phyloP scores from a whole-genome alignment of 2,797 vertebrate species.

The Microctenopoma steveboyesi region DNA sequence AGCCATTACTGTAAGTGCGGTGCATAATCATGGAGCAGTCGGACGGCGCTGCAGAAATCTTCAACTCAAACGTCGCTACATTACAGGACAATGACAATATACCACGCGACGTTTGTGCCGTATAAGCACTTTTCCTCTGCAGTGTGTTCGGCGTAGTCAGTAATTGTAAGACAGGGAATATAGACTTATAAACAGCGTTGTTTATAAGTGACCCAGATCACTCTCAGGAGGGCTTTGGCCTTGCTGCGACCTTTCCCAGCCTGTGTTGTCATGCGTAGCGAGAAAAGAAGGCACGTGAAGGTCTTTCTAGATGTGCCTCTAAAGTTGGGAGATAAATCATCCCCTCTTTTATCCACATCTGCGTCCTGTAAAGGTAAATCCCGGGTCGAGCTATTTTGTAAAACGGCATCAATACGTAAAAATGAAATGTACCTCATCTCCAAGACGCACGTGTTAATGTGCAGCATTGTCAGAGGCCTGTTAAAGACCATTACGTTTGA shows the following conservation, averaged over 20 bases:
- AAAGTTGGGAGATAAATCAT: constrained; percentile 51
- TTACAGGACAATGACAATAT: constrained; percentile 43
- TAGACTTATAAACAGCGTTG: constrained; percentile 63
- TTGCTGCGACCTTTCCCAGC: constrained; percentile 59
- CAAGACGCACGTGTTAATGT: constrained; percentile 7
- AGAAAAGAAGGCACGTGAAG: constrained; percentile 26
- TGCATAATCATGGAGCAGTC: constrained; percentile 39
- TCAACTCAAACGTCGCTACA: constrained; percentile 68
- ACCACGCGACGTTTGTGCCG: constrained; percentile 19
- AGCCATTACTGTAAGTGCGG: constrained; percentile 70
- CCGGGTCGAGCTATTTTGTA: constrained; percentile 48
- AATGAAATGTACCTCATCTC: constrained; percentile 24
- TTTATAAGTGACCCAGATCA: constrained; percentile 66
- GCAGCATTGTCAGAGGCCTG: constrained; percentile 41
- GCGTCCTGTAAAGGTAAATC: constrained; percentile 56
- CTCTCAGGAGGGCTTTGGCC: constrained; percentile 59
- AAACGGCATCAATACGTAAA: constrained; percentile 10
- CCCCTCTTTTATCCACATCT: constrained; percentile 58
- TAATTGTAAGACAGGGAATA: constrained; percentile 52
- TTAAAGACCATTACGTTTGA: constrained; percentile 34
- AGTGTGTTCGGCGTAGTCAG: neutral
- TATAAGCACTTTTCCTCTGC: constrained; percentile 51
- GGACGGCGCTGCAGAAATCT: constrained; percentile 57
- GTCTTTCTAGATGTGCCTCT: constrained; percentile 29
- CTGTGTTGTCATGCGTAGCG: constrained; percentile 49